These are phyloP conservation scores for Xestoiulus laeticollis DNA, from an alignment of 2,888 invertebrate species.

Conservation along the genomic window DNA sequence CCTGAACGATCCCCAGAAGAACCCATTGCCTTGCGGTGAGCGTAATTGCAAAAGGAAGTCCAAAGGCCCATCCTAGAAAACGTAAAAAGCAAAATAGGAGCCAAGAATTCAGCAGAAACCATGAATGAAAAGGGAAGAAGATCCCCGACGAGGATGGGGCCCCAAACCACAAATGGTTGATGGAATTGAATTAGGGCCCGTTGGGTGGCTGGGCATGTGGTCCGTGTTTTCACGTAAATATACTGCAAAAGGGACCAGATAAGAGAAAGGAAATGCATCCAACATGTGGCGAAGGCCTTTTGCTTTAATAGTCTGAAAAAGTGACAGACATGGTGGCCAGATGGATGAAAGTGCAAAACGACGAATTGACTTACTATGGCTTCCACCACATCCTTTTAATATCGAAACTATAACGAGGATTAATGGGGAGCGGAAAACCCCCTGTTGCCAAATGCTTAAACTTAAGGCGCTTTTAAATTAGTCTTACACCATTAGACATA, in stretches of 20 bases:
- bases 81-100: background rate
- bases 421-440: background rate
- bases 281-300: slow-evolving; percentile 23
- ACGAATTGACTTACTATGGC: background rate
- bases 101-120: background rate
- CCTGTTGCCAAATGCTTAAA: background rate
- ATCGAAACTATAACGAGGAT: slow-evolving; percentile 21
- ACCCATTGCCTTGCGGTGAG: background rate
- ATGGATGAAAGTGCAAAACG: slow-evolving; percentile 27
- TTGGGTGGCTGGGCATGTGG: slow-evolving; percentile 23
- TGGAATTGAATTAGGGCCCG: background rate
- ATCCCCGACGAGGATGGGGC: background rate
- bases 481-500: no score
- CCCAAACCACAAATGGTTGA: slow-evolving; percentile 4
- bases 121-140: slow-evolving; percentile 32
- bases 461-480: background rate
- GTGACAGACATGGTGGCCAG: slow-evolving; percentile 11
- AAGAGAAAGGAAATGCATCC: slow-evolving; percentile 29
- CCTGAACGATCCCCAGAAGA: background rate
- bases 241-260: background rate
- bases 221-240: background rate
- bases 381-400: slow-evolving; percentile 34
- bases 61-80: background rate
- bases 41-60: slow-evolving; percentile 23
- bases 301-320: background rate